Base-by-base conservation (phyloP, 2,888 invertebrate genomes). In the Spialia ferax region DNA sequence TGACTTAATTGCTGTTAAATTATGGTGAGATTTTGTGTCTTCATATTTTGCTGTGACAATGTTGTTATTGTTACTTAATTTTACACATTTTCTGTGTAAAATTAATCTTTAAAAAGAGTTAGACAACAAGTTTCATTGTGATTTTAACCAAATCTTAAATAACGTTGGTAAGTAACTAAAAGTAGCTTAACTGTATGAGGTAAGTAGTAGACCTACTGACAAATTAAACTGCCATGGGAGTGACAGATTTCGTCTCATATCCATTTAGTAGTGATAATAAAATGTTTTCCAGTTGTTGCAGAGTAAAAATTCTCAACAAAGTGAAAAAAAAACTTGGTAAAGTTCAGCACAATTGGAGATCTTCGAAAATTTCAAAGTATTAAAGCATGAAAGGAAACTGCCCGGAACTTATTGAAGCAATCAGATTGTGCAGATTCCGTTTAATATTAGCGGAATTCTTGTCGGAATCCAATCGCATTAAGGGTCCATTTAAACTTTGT, bases 331-430 rank as follows among this genome's bases (percentile, higher is more conserved):
- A 68, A 48, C 61, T 20, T 15, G 22, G 63, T 29, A 69, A 72
- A 70, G 29, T 70, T 71, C 60, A 66, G 45, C 63, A 62, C 56
- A 65, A 70, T 65, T 26, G 55, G 55, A 63, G 54, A 13, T 38
- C 80, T 78, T 78, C 74, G 78, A 79, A 84, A 88, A 88, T 88
- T 81, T 79, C 77, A 80, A 88, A 89, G 89, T 87, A 87, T 88
- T 86, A 87, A 86, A 87, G 87, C 84, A 86, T 87, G 82, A 84
- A 89, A 84, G 81, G 82, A 84, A 89, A 89, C 86, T 88, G 88
- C 83, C 86, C 84, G 83, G 85, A 90, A 91, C 88, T 91, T 91
- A 91, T 92, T 87, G 91, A 86, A 90, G 88, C 87, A 89, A 88
- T 89, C 86, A 87, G 89, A 91, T 90, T 88, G 88, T 85, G 82